phyloP scores from a whole-genome alignment of 2,797 vertebrate genomes.

The Danio kyathit region DNA sequence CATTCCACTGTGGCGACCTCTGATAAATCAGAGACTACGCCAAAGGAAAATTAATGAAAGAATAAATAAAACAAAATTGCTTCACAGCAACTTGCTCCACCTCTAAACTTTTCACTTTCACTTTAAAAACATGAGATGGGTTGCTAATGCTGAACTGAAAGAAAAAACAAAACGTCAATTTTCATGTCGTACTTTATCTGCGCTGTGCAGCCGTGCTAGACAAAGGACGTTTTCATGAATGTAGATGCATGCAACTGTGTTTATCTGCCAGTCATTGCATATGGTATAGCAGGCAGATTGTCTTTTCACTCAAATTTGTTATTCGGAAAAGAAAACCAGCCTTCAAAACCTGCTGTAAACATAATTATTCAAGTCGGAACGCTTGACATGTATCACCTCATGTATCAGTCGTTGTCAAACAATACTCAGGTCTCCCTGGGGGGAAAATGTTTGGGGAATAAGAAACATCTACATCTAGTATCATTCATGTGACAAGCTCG shows the following conservation, averaged over 20 bases:
- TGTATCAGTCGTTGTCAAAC: constrained; percentile 32
- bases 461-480: neutral
- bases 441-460: constrained; percentile 3
- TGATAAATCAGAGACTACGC: no score
- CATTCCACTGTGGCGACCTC: no score
- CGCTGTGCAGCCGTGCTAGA: constrained; percentile 19
- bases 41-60: no score
- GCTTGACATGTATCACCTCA: constrained; percentile 18
- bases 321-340: constrained; percentile 12
- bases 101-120: neutral
- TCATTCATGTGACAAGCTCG: neutral
- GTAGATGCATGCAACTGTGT: constrained; percentile 5
- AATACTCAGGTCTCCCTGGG: neutral
- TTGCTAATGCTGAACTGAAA: neutral
- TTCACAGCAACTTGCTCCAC: neutral
- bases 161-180: neutral
- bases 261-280: constrained; percentile 16
- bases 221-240: constrained; percentile 9
- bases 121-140: neutral
- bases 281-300: neutral
- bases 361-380: constrained; percentile 21
- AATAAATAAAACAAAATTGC: no score
- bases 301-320: constrained; percentile 21
- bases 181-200: neutral
- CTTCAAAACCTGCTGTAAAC: constrained; percentile 7